Conservation (phyloP, 1,140 invertebrate genomes). For the Nasonia vitripennis region DNA sequence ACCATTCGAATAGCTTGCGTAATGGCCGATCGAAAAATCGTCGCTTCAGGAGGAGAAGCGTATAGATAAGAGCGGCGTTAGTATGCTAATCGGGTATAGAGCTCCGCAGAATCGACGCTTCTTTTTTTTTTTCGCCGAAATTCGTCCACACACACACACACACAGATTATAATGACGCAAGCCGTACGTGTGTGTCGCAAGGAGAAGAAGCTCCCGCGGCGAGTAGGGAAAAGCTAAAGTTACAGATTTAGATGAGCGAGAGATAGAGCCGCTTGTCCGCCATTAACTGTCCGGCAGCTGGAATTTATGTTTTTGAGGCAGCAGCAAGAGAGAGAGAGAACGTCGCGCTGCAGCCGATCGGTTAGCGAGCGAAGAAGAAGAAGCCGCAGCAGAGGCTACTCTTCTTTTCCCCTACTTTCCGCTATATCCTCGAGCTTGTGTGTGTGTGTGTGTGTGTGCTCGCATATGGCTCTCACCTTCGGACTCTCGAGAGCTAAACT, state of each 20-base stretch:
- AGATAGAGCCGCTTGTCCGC: slow-evolving; percentile 37
- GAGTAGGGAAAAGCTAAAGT: slow-evolving; percentile 33
- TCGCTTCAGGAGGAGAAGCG: too few relatives aligned
- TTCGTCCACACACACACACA: not conserved
- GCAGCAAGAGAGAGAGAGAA: not conserved
- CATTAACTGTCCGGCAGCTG: slow-evolving; percentile 17
- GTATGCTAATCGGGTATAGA: too few relatives aligned
- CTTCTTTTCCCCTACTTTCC: slow-evolving; percentile 14
- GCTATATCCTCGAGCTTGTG: too few relatives aligned
- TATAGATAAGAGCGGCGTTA: too few relatives aligned
- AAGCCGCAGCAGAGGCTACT: not conserved
- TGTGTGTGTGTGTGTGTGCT: too few relatives aligned
- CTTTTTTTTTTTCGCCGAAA: slow-evolving; percentile 52
- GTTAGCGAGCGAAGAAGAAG: not conserved
- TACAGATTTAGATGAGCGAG: slow-evolving; percentile 39
- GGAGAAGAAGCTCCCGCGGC: slow-evolving; percentile 42
- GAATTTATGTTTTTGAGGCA: slow-evolving; percentile 41
- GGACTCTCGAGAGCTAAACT: not conserved
- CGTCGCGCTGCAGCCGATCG: slow-evolving; percentile 14
- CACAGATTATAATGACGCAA: not conserved
- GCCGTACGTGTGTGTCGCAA: not conserved
- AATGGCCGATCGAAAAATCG: not conserved
- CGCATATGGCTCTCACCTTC: not conserved
- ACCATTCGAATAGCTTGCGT: slow-evolving; percentile 16
- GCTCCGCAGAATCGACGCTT: too few relatives aligned